phyloP scores from a whole-genome alignment of 2,113 vertebrate species.

The Labeo rohita region DNA sequence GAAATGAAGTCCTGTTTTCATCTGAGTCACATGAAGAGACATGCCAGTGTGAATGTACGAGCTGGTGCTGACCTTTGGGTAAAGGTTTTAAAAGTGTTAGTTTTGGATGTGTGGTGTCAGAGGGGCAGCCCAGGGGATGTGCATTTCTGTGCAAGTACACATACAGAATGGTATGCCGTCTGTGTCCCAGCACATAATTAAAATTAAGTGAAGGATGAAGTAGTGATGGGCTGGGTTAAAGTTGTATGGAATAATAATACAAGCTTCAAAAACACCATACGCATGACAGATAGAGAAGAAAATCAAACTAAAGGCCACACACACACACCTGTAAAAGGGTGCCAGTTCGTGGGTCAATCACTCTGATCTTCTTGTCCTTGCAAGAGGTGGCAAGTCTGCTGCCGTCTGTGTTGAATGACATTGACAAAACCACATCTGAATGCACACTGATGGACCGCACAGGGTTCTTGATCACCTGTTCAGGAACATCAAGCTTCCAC shows the following conservation, averaged over 20 bases:
- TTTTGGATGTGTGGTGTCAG: slow-evolving; percentile 69
- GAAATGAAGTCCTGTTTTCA: background rate
- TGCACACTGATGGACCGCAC: slow-evolving; percentile 50
- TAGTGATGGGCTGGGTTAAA: background rate
- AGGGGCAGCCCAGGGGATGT: background rate
- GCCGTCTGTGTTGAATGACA: slow-evolving; percentile 90
- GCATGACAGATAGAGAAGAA: background rate
- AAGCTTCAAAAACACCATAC: background rate
- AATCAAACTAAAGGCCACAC: background rate
- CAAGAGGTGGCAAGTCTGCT: slow-evolving; percentile 88
- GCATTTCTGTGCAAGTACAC: background rate
- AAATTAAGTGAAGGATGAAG: background rate
- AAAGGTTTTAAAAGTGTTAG: slow-evolving; percentile 58
- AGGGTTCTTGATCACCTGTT: slow-evolving; percentile 51
- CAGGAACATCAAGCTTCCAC: slow-evolving; percentile 81
- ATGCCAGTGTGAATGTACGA: background rate
- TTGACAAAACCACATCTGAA: slow-evolving; percentile 87
- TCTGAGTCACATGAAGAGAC: background rate
- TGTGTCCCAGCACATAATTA: background rate
- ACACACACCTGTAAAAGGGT: slow-evolving; percentile 78
- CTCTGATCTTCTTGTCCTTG: slow-evolving; percentile 85
- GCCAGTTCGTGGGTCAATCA: slow-evolving; percentile 86
- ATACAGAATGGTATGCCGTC: background rate
- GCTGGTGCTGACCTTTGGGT: background rate
- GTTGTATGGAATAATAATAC: background rate